Evolutionary conservation across 2,113 vertebrate genomes (phyloP).

Genomic region (Trichechus manatus): DNA sequence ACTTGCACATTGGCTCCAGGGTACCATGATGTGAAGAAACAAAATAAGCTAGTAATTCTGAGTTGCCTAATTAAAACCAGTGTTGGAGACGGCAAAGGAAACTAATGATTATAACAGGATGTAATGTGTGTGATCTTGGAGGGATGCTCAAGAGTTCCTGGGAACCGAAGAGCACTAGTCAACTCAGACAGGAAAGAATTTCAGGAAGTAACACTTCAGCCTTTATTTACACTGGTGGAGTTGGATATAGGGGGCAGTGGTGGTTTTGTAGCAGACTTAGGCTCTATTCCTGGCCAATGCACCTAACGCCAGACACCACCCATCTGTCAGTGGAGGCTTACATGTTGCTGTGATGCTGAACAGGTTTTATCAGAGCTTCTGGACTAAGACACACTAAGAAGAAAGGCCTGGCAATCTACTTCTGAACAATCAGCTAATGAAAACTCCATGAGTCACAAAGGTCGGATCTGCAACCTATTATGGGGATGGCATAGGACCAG

Average conservation of each 20-base stretch:
- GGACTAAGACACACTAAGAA: too few species aligned
- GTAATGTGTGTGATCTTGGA: background rate
- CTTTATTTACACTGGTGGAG: background rate
- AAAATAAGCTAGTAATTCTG: slow-evolving; percentile 31
- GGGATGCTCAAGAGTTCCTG: background rate
- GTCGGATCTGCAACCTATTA: background rate
- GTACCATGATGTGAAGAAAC: background rate
- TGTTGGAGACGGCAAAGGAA: slow-evolving; percentile 35
- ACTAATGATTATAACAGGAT: slow-evolving; percentile 1
- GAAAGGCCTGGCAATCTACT: too few species aligned
- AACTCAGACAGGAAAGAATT: background rate
- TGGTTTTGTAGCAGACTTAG: too few species aligned
- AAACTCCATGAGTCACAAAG: too few species aligned
- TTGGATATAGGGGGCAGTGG: too few species aligned
- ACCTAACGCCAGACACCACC: too few species aligned
- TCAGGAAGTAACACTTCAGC: background rate
- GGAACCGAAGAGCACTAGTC: background rate
- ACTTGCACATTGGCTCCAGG: slow-evolving; percentile 5
- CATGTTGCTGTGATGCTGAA: too few species aligned
- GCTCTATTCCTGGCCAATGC: too few species aligned
- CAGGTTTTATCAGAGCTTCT: too few species aligned
- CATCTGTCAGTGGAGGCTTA: too few species aligned
- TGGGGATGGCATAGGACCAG: background rate
- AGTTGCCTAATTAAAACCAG: slow-evolving; percentile 51
- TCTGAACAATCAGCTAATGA: too few species aligned